Conservation (phyloP, 2,888 invertebrate species). For the Amblyjoppa fuscipennis region DNA sequence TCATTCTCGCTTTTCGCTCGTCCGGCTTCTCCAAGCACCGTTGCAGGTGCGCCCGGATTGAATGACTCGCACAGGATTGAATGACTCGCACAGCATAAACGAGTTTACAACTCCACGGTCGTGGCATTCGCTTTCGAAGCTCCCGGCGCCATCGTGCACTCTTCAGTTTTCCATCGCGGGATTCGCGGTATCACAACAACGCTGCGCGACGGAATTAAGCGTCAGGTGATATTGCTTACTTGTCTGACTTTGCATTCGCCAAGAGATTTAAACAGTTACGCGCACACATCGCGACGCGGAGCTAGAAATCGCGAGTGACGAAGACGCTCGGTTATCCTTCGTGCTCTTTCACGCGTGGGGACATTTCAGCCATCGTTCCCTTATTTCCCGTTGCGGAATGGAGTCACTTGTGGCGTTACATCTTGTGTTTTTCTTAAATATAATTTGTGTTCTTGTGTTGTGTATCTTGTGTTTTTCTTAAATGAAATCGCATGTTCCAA, state of each 20-base stretch:
- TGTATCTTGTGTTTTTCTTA: too few relatives aligned
- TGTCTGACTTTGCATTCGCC: slow-evolving; percentile 7
- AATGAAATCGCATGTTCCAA: too few relatives aligned
- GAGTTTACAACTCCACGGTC: slow-evolving; percentile 18
- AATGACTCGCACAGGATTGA: slow-evolving; percentile 38
- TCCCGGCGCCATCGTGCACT: neutral
- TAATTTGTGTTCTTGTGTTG: too few relatives aligned
- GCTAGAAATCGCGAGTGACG: neutral
- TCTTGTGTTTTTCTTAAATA: neutral
- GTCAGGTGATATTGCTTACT: slow-evolving; percentile 16
- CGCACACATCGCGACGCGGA: neutral
- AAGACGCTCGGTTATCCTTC: neutral
- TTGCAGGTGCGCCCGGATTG: slow-evolving; percentile 10
- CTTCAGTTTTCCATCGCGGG: neutral
- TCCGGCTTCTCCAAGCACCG: neutral
- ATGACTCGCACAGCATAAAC: too few relatives aligned
- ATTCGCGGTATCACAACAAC: neutral
- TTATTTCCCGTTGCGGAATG: neutral
- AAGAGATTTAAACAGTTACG: slow-evolving; percentile 15
- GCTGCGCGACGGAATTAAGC: neutral
- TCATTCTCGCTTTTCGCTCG: neutral
- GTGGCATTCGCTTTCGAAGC: slow-evolving; percentile 1
- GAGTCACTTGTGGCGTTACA: neutral
- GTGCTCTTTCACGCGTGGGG: too few relatives aligned
- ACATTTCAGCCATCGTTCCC: neutral